Percentiles rank a stretch among this genome's conserved stretches.
These are phyloP conservation scores for Musca domestica DNA, from an alignment of 1,140 invertebrate species.

Conservation along the genomic window DNA sequence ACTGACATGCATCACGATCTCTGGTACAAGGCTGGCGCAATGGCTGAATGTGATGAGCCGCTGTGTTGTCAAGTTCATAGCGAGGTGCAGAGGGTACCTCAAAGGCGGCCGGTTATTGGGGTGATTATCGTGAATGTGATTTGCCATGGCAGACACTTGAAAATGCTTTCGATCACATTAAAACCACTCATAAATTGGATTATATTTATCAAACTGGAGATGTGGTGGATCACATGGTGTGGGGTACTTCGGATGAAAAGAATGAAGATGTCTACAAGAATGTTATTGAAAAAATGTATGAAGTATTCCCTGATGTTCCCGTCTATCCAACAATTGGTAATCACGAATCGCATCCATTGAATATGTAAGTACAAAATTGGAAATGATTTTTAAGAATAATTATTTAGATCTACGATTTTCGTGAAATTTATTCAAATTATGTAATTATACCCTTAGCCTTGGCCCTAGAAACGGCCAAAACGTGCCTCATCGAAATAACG, in stretches of 20 bases:
- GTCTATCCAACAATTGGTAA: conserved; percentile 81
- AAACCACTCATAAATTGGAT: conserved; percentile 61
- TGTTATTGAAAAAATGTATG: conserved; percentile 60
- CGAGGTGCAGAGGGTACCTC: conserved; percentile 32
- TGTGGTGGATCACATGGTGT: conserved; percentile 78
- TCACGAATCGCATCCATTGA: conserved; percentile 84
- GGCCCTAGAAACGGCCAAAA: too few relatives aligned
- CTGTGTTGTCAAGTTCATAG: conserved; percentile 72
- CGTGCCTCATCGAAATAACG: too few relatives aligned
- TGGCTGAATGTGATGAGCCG: conserved; percentile 71
- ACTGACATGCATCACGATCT: conserved; percentile 83
- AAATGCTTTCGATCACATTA: conserved; percentile 60
- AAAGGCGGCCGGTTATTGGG: conserved; percentile 72
- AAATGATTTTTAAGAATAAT: too few relatives aligned
- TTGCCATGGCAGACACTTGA: conserved; percentile 66
- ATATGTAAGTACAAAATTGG: conserved; percentile 69
- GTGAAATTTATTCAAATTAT: too few relatives aligned
- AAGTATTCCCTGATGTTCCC: conserved; percentile 63
- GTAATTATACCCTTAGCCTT: too few relatives aligned
- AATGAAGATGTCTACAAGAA: conserved; percentile 65
- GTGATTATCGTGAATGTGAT: conserved; percentile 75
- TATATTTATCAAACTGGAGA: conserved; percentile 84
- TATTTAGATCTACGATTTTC: too few relatives aligned
- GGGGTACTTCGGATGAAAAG: conserved; percentile 69
- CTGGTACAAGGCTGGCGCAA: conserved; percentile 64